Evolutionary conservation across 2,888 invertebrate species (phyloP).

Genomic region (Calliopum simillimum): DNA sequence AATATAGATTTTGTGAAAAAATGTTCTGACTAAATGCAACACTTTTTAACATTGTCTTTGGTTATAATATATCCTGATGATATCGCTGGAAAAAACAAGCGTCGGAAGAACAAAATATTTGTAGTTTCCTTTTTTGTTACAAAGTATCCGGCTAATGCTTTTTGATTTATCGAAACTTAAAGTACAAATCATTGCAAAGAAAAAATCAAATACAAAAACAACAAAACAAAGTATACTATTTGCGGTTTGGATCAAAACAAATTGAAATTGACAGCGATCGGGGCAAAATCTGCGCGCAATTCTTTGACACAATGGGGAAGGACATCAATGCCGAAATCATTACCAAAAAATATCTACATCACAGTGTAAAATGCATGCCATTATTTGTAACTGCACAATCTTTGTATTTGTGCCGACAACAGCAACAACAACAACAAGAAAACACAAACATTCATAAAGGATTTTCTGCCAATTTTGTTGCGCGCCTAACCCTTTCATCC

Average conservation of each 20-base stretch:
- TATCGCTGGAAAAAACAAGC: no score
- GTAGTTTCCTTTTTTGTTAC: no score
- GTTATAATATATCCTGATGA: no score
- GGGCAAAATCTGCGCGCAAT: background rate
- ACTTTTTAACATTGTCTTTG: no score
- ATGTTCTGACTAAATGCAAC: no score
- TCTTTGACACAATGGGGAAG: background rate
- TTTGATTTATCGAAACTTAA: background rate
- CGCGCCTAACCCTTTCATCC: background rate
- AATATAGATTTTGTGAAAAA: no score
- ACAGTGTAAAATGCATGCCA: background rate
- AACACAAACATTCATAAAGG: no score
- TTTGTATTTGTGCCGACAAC: background rate
- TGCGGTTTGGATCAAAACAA: conserved; percentile 9
- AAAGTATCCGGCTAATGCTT: background rate
- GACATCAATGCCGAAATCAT: background rate
- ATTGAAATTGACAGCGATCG: background rate
- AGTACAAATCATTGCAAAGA: background rate
- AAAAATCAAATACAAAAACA: background rate
- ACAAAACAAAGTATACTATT: background rate
- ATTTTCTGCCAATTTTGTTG: no score
- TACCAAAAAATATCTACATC: conserved; percentile 1
- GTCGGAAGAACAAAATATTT: no score
- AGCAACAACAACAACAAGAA: no score
- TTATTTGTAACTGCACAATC: background rate